A percentile compares a stretch with the other conserved stretches of the same genome.
phyloP scores from a whole-genome alignment of 2,888 invertebrate genomes.

The Plagodis dolabraria region DNA sequence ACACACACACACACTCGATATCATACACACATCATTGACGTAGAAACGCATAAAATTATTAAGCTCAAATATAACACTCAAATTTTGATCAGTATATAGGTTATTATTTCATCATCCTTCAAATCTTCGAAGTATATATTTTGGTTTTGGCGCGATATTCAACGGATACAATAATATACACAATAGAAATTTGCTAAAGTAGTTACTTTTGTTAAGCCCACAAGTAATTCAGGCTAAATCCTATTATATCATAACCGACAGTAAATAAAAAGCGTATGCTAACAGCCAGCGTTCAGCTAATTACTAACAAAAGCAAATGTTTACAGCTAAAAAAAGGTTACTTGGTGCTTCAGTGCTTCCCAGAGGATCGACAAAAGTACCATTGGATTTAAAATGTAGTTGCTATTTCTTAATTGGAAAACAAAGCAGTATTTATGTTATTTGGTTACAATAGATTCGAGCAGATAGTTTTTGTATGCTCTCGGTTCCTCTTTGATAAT shows the following conservation, averaged over 20 bases:
- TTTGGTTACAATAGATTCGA: slow-evolving; percentile 14
- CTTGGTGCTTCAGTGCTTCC: slow-evolving; percentile 36
- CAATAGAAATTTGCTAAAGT: no score
- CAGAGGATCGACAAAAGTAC: slow-evolving; percentile 8
- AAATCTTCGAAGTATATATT: no score
- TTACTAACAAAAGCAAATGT: slow-evolving; percentile 52
- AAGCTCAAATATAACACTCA: no score
- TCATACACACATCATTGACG: no score
- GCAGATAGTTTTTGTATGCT: neutral
- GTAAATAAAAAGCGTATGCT: slow-evolving; percentile 39
- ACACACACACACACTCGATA: no score
- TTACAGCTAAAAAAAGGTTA: slow-evolving; percentile 41
- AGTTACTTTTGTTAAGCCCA: no score
- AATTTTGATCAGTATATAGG: no score
- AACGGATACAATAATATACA: no score
- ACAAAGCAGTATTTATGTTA: slow-evolving; percentile 18
- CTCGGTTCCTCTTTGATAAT: neutral
- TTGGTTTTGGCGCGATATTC: no score
- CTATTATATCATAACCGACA: neutral
- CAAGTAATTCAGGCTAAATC: neutral
- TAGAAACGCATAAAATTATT: no score
- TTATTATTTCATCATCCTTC: no score
- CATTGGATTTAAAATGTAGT: slow-evolving; percentile 1
- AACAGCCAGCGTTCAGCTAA: slow-evolving; percentile 43
- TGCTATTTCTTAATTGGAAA: slow-evolving; percentile 14